Percentiles rank a stretch among this genome's conserved stretches.
Evolutionary conservation across 2,888 invertebrate genomes (phyloP).

Genomic region (Heterodera filipjevi): DNA sequence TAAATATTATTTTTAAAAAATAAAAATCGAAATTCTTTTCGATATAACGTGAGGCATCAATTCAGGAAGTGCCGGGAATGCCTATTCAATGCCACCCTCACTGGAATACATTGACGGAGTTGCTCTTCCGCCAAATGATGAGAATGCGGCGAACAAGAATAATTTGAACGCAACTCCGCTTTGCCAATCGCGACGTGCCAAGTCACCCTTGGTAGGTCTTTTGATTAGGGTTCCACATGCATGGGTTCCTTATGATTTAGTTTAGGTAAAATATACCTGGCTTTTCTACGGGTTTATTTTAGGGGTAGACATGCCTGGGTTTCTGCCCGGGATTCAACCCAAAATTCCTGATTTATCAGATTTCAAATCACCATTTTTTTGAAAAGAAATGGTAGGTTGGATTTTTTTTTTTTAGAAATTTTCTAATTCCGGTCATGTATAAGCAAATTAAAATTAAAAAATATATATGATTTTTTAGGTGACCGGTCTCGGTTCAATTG

Average conservation of each 20-base stretch:
- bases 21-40: background rate
- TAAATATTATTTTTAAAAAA: background rate
- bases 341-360: too few relatives aligned
- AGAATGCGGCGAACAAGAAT: background rate
- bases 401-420: too few relatives aligned
- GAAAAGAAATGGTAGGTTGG: too few relatives aligned
- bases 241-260: background rate
- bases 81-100: conserved; percentile 6
- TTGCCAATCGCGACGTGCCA: conserved; percentile 19
- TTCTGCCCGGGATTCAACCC: too few relatives aligned
- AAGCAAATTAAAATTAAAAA: background rate
- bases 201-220: conserved; percentile 18
- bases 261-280: background rate
- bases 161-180: conserved; percentile 18
- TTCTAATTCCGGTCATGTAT: too few relatives aligned
- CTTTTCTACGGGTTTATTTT: too few relatives aligned
- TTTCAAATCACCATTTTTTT: too few relatives aligned
- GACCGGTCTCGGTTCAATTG: conserved; percentile 16
- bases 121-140: background rate
- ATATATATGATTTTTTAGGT: background rate
- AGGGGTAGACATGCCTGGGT: too few relatives aligned
- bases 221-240: background rate
- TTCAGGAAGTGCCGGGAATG: conserved; percentile 4
- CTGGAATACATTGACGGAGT: conserved; percentile 11
- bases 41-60: too few relatives aligned